These are phyloP conservation scores for Amphipoea lucens DNA, from an alignment of 2,888 invertebrate genomes.

Conservation along the genomic window DNA sequence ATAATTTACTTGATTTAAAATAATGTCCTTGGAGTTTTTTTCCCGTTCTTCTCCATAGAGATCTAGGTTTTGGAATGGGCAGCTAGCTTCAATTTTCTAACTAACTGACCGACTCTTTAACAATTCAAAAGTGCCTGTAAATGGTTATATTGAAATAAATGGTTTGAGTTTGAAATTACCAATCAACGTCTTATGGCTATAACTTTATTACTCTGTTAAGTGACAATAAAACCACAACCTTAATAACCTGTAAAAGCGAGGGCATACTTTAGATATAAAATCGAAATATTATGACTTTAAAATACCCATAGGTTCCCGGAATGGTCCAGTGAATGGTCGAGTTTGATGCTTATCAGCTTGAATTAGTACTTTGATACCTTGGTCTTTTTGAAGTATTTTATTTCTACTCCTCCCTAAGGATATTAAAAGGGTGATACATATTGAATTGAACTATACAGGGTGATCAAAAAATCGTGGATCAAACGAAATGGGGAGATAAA, in stretches of 20 bases:
- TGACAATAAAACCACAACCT: neutral
- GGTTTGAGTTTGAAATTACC: neutral
- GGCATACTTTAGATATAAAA: conserved; percentile 14
- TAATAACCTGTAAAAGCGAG: conserved; percentile 7
- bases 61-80: neutral
- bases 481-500: no score
- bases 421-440: neutral
- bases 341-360: conserved; percentile 40
- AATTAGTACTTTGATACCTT: conserved; percentile 23
- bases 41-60: no score
- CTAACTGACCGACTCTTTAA: neutral
- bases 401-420: neutral
- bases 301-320: conserved; percentile 33
- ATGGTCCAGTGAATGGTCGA: conserved; percentile 24
- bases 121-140: neutral
- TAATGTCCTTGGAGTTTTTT: no score
- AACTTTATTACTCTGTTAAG: neutral
- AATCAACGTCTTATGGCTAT: neutral
- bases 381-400: neutral
- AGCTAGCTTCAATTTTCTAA: neutral
- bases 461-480: no score
- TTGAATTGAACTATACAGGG: no score
- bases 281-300: conserved; percentile 25
- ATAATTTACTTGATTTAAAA: no score
- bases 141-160: neutral